Percentiles rank a stretch among this genome's conserved stretches.
Conservation (phyloP, 1,140 invertebrate genomes). For the Brachionus paranguensis region DNA sequence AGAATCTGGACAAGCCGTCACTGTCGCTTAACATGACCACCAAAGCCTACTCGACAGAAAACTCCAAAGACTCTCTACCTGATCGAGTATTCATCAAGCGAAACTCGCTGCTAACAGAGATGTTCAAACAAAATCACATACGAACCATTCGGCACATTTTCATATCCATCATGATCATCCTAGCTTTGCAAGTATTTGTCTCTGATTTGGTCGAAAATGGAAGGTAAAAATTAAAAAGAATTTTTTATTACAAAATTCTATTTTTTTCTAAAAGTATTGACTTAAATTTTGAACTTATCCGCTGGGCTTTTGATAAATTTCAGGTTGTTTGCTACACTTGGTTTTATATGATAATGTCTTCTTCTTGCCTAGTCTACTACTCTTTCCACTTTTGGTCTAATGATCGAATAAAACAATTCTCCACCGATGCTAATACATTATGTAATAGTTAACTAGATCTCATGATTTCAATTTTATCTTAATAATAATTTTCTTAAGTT, state of each 20-base stretch:
- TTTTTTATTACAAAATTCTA: background rate
- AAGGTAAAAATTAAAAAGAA: slow-evolving; percentile 61
- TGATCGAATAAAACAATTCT: background rate
- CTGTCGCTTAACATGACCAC: slow-evolving; percentile 4
- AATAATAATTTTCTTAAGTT: slow-evolving; percentile 44
- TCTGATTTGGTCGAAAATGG: slow-evolving; percentile 68
- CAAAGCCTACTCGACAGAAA: background rate
- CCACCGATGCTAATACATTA: background rate
- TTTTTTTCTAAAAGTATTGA: slow-evolving; percentile 52
- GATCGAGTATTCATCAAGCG: background rate
- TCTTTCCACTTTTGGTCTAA: slow-evolving; percentile 60
- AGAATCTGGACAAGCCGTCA: background rate
- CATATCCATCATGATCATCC: slow-evolving; percentile 68
- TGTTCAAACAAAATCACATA: slow-evolving; percentile 72
- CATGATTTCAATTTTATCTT: background rate
- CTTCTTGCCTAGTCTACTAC: slow-evolving; percentile 57
- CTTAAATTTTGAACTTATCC: slow-evolving; percentile 60
- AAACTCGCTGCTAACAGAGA: slow-evolving; percentile 51
- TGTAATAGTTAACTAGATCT: background rate
- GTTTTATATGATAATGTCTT: slow-evolving; percentile 58
- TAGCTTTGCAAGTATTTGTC: slow-evolving; percentile 66
- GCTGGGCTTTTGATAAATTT: slow-evolving; percentile 60
- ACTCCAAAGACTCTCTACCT: background rate
- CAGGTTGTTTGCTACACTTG: slow-evolving; percentile 59
- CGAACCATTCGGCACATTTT: slow-evolving; percentile 76